These are phyloP conservation scores for Sweltsa coloradensis DNA, from an alignment of 1,140 invertebrate species.

Conservation along the genomic window DNA sequence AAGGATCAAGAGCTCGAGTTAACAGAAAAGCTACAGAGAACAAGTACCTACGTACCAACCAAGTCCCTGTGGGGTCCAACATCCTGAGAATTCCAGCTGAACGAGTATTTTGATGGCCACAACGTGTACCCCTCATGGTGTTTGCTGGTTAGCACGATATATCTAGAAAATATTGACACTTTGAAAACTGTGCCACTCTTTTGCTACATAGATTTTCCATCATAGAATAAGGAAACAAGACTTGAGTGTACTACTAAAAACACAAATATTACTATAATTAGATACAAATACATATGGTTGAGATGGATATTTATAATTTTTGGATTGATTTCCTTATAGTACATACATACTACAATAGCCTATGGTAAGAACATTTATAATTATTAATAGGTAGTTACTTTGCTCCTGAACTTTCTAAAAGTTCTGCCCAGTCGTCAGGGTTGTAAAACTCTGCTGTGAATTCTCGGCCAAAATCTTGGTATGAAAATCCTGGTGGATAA, in stretches of 20 bases:
- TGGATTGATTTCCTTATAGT: no score
- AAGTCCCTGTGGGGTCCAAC: constrained; percentile 74
- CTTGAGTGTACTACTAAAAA: no score
- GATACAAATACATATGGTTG: constrained; percentile 1
- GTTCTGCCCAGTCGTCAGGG: constrained; percentile 57
- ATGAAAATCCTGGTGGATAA: constrained; percentile 64
- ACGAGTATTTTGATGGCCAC: constrained; percentile 77
- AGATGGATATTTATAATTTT: no score
- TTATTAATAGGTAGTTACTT: constrained; percentile 50
- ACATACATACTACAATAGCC: no score
- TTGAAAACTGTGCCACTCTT: no score
- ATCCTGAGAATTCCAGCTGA: constrained; percentile 82
- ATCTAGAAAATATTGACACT: constrained; percentile 37
- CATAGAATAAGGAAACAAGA: no score
- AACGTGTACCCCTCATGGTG: constrained; percentile 88
- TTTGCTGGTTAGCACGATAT: constrained; percentile 84
- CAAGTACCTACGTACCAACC: no score
- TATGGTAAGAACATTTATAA: no score
- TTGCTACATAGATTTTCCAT: no score
- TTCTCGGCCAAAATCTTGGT: constrained; percentile 73
- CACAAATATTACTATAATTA: neutral
- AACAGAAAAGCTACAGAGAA: no score
- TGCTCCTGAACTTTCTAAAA: constrained; percentile 64
- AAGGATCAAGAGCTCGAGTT: no score
- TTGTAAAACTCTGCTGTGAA: constrained; percentile 78